Evolutionary conservation across 1,140 invertebrate genomes (phyloP), one percentile per base, ranked within the genome.

Genomic region (Manduca sexta): DNA sequence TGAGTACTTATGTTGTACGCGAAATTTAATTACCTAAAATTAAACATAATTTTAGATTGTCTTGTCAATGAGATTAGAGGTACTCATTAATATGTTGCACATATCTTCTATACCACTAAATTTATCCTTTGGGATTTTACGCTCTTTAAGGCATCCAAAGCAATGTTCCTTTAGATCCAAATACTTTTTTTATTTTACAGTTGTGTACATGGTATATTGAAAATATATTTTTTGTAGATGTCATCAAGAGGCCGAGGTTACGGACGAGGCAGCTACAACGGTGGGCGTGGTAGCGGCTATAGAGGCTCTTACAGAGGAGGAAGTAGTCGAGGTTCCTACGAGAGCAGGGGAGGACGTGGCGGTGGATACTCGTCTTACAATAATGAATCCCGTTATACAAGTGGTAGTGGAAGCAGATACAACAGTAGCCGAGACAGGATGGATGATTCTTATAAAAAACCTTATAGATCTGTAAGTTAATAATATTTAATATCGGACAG

Each of bases 381-480:
- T 42, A 78, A 74, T 63, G 74, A 84, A 1, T 76, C 73, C 4
- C 74, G 82, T 38, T 86, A 84, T 41, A 76, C 61, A 43, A 76
- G 64, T 31, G 64, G 66, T 31, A 71, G 68, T 48, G 55, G 49
- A n/a, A 80, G 69, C 44, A 70, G 80, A 65, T 87, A 86, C 47
- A 64, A 71, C 34, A 69, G 66, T 3, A 68, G 65, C 26, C 74
- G 84, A 44, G 85, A 87, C 34, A 68, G 85, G 56, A 81, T 85
- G 17, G 85, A 87, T 21, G 84, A 86, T 29, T 74, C 80, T 5
- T 87, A 84, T 49, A 87, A 87, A 58, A 87, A 83, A 52, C 56
- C 79, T 6, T 87, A 87, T 66, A 70, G 85, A 84, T 78, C 81
- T 30, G 85, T 87, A 71, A 79, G 76, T 73, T 45, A 30, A 26